Conservation (phyloP, 1,140 invertebrate species). For the Gonatopus flavifemur region DNA sequence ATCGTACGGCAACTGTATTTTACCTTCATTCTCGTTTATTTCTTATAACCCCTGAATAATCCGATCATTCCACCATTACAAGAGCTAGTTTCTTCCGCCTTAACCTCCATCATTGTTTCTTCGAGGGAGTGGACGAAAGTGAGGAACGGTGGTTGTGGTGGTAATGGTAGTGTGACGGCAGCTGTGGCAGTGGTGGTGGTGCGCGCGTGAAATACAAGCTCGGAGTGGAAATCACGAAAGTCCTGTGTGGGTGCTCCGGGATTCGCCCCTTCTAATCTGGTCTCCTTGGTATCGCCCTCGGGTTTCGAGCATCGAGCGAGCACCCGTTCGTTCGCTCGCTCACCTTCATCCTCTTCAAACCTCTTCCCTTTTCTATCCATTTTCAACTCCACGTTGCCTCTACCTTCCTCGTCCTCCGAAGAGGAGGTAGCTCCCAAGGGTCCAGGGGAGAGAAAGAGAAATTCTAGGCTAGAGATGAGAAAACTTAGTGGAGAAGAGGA, state of each 20-base stretch:
- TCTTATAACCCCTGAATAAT: too few relatives aligned
- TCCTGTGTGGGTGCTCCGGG: conserved; percentile 31
- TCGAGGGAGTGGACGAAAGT: neutral
- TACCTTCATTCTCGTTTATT: too few relatives aligned
- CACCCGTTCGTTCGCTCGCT: too few relatives aligned
- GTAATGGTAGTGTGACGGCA: neutral
- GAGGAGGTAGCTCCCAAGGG: conserved; percentile 24
- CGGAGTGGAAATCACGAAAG: conserved; percentile 41
- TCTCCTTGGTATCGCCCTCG: conserved; percentile 58
- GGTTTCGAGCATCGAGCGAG: conserved; percentile 36
- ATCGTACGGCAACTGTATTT: too few relatives aligned
- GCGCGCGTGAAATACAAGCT: conserved; percentile 26
- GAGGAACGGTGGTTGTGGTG: neutral
- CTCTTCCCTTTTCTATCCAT: too few relatives aligned
- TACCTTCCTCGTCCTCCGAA: conserved; percentile 8
- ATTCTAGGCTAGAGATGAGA: conserved; percentile 6
- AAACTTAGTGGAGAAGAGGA: conserved; percentile 11
- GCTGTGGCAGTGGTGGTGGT: conserved; percentile 16
- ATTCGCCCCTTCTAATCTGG: conserved; percentile 54
- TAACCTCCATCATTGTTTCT: conserved; percentile 37
- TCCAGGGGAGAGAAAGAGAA: conserved; percentile 24
- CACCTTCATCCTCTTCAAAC: too few relatives aligned
- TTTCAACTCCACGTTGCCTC: too few relatives aligned
- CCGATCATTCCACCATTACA: conserved; percentile 19
- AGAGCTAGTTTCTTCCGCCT: conserved; percentile 23